A percentile compares a stretch with the other conserved stretches of the same genome.
These are phyloP conservation scores for Aleiodes sp. DNA, from an alignment of 1,140 invertebrate species.

Conservation along the genomic window DNA sequence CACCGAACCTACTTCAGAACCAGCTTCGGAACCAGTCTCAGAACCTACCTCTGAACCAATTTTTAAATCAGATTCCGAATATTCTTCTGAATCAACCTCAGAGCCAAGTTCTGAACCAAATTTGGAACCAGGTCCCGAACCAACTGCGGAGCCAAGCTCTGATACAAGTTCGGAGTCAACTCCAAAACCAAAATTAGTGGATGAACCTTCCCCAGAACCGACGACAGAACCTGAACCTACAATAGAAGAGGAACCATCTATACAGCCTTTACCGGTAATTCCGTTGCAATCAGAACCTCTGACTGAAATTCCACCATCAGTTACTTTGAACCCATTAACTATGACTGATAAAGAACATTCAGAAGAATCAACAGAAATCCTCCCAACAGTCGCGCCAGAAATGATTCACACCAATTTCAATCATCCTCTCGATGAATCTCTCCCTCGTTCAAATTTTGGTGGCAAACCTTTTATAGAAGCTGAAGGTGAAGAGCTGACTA, in stretches of 20 bases:
- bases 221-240: conserved; percentile 49
- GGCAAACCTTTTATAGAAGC: neutral
- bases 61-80: conserved; percentile 44
- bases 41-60: conserved; percentile 43
- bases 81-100: conserved; percentile 41
- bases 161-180: neutral
- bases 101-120: conserved; percentile 47
- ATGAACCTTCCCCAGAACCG: conserved; percentile 39
- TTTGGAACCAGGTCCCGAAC: conserved; percentile 51
- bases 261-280: conserved; percentile 33
- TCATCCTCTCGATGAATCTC: neutral
- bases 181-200: conserved; percentile 29
- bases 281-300: conserved; percentile 23
- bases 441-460: neutral
- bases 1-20: conserved; percentile 31
- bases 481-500: neutral
- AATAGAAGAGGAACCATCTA: conserved; percentile 34
- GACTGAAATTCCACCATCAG: neutral
- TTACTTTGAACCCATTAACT: neutral
- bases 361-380: neutral
- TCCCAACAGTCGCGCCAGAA: neutral
- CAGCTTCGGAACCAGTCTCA: conserved; percentile 39
- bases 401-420: neutral
- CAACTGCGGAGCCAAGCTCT: conserved; percentile 44
- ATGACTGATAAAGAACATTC: neutral